phyloP scores from a whole-genome alignment of 1,140 invertebrate genomes.

The Zaprionus vittiger region DNA sequence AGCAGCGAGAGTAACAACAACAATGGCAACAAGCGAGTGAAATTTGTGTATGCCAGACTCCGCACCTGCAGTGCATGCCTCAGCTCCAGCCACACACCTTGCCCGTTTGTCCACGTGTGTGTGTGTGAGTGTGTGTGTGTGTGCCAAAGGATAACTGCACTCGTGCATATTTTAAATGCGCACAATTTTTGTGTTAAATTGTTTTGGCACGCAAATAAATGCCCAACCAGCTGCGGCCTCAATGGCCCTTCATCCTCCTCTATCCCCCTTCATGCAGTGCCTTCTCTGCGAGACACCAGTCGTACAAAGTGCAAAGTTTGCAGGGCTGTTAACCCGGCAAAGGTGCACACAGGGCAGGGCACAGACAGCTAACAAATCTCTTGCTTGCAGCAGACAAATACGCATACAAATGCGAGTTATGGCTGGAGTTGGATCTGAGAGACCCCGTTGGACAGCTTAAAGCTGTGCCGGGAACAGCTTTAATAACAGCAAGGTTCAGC shows the following conservation, averaged over 20 bases:
- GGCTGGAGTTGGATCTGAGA: not conserved
- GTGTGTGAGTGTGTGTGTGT: slow-evolving; percentile 35
- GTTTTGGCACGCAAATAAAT: slow-evolving; percentile 83
- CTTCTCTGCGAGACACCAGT: too few species aligned
- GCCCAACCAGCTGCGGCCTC: slow-evolving; percentile 63
- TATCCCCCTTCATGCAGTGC: not conserved
- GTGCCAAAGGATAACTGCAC: slow-evolving; percentile 80
- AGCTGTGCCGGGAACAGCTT: not conserved
- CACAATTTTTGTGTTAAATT: slow-evolving; percentile 82
- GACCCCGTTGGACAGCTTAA: not conserved
- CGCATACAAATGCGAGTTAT: slow-evolving; percentile 9
- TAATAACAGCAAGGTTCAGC: not conserved
- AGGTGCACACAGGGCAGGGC: slow-evolving; percentile 42
- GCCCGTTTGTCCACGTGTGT: slow-evolving; percentile 23
- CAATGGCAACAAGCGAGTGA: slow-evolving; percentile 43
- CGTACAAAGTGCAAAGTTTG: slow-evolving; percentile 61
- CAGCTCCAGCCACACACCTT: slow-evolving; percentile 1
- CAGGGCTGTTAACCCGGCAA: slow-evolving; percentile 65
- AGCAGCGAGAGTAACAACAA: slow-evolving; percentile 21
- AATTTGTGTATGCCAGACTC: slow-evolving; percentile 58
- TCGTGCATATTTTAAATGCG: slow-evolving; percentile 78
- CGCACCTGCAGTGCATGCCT: slow-evolving; percentile 40
- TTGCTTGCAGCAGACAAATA: slow-evolving; percentile 67
- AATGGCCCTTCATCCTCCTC: not conserved
- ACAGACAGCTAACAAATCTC: slow-evolving; percentile 75